phyloP scores from a whole-genome alignment of 2,888 invertebrate genomes.

The Cerastis leucographa region DNA sequence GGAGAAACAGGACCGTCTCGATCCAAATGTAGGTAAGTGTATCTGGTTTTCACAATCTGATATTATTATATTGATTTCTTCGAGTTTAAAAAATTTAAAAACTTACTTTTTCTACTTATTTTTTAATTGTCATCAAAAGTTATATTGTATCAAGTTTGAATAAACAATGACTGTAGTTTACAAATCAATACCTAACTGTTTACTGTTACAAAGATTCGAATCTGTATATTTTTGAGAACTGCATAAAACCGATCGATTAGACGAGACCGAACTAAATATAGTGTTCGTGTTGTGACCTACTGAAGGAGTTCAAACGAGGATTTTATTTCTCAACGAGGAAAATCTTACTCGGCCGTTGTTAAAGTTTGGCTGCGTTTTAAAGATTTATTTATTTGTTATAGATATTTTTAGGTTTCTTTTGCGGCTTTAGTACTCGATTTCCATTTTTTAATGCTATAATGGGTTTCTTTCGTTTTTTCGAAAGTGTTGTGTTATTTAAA shows the following conservation, averaged over 20 bases:
- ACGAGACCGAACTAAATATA: slow-evolving; percentile 74
- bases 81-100: not conserved
- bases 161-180: not conserved
- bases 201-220: slow-evolving; percentile 4
- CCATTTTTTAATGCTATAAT: not conserved
- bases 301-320: slow-evolving; percentile 45
- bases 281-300: slow-evolving; percentile 70
- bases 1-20: slow-evolving; percentile 43
- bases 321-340: slow-evolving; percentile 48
- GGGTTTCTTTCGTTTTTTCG: not conserved
- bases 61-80: not conserved
- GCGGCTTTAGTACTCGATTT: not conserved
- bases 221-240: slow-evolving; percentile 74
- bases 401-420: slow-evolving; percentile 9
- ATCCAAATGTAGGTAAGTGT: slow-evolving; percentile 64
- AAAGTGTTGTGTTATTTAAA: not conserved
- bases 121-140: not conserved
- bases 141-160: not conserved
- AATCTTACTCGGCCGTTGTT: slow-evolving; percentile 6
- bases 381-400: not conserved
- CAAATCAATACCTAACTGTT: not conserved
- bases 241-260: slow-evolving; percentile 79
- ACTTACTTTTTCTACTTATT: not conserved
- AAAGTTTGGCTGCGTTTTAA: slow-evolving; percentile 11
- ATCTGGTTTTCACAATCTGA: not conserved